A percentile compares a stretch with the other conserved stretches of the same genome.
These are phyloP conservation scores for Ctenoplectra terminalis DNA, from an alignment of 1,140 invertebrate genomes.

Conservation along the genomic window DNA sequence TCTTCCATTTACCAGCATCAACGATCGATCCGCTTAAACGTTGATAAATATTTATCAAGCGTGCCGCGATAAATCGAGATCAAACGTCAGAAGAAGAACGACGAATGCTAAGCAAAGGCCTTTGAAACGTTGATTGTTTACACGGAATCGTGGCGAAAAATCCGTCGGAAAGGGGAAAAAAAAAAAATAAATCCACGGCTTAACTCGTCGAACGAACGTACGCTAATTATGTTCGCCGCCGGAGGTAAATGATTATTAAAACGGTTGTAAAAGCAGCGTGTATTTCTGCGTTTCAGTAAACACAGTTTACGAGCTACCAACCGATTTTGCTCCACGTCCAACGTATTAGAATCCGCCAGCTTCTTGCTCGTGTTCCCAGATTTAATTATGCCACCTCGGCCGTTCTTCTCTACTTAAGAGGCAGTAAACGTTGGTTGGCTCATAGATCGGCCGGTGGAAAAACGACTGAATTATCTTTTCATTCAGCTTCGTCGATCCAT, in stretches of 20 bases:
- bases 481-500: not conserved
- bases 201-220: not conserved
- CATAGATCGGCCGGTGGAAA: not conserved
- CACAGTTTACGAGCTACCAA: slow-evolving; percentile 25
- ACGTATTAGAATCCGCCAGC: not conserved
- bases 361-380: not conserved
- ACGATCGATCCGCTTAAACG: not conserved
- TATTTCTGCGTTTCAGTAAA: slow-evolving; percentile 25
- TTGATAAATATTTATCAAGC: slow-evolving; percentile 44
- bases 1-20: not conserved
- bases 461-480: not conserved
- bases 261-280: slow-evolving; percentile 20
- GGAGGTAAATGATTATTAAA: slow-evolving; percentile 44
- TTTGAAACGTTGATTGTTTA: slow-evolving; percentile 36
- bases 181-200: not conserved
- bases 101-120: not conserved
- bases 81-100: not conserved
- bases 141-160: slow-evolving; percentile 23
- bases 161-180: not conserved
- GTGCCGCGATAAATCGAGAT: not conserved
- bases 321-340: not conserved
- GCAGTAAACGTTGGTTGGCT: not conserved
- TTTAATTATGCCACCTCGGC: slow-evolving; percentile 16
- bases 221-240: slow-evolving; percentile 14
- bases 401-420: slow-evolving; percentile 9